Percentiles rank a stretch among this genome's conserved stretches.
Evolutionary conservation across 2,797 vertebrate genomes (phyloP).

Genomic region (Pseudomugil gertrudae): DNA sequence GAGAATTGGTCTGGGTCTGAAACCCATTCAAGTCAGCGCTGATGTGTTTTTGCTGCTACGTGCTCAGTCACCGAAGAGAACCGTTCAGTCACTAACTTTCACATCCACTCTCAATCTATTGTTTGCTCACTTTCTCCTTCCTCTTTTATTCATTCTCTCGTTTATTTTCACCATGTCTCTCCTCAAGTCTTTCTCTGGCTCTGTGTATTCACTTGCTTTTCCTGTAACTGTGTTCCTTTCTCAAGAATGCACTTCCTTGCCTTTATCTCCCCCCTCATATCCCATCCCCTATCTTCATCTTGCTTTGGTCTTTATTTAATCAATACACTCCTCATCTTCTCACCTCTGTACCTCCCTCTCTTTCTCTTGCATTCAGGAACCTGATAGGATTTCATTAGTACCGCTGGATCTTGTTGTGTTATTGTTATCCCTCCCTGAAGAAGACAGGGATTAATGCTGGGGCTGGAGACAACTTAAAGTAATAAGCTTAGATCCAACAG

Average conservation of each 20-base stretch:
- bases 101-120: slow-evolving; percentile 54
- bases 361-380: slow-evolving; percentile 70
- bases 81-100: slow-evolving; percentile 63
- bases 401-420: slow-evolving; percentile 80
- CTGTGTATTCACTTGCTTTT: slow-evolving; percentile 49
- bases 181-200: slow-evolving; percentile 23
- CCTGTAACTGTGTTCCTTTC: slow-evolving; percentile 40
- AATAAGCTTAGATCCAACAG: slow-evolving; percentile 70
- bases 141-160: slow-evolving; percentile 23
- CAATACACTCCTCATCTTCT: slow-evolving; percentile 58
- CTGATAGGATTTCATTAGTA: slow-evolving; percentile 81
- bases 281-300: slow-evolving; percentile 15
- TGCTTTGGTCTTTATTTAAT: slow-evolving; percentile 66
- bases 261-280: slow-evolving; percentile 42
- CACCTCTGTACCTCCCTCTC: slow-evolving; percentile 25
- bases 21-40: slow-evolving; percentile 70
- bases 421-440: slow-evolving; percentile 81
- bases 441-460: slow-evolving; percentile 74
- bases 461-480: slow-evolving; percentile 79
- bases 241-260: slow-evolving; percentile 41
- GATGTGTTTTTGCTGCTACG: slow-evolving; percentile 63
- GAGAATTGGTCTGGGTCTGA: slow-evolving; percentile 73
- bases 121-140: slow-evolving; percentile 33
- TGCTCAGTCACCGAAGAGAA: slow-evolving; percentile 65
- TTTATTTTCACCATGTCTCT: slow-evolving; percentile 34